phyloP scores from a whole-genome alignment of 2,113 vertebrate genomes.

The Cairina moschata region DNA sequence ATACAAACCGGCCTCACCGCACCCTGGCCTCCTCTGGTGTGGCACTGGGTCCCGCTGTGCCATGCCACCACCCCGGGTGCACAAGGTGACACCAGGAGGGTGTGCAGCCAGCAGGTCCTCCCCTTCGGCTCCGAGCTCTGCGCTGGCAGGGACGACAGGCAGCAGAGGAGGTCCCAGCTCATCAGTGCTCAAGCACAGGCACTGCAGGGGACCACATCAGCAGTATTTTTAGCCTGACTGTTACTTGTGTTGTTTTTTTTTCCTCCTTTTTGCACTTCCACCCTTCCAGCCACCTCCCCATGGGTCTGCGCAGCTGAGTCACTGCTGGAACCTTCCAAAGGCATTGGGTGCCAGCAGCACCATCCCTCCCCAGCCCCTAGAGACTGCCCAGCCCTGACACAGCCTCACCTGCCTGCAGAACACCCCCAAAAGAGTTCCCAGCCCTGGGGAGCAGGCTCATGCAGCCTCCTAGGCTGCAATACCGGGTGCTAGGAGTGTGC shows the following conservation, averaged over 20 bases:
- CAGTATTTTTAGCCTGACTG: conserved; percentile 77
- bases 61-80: background rate
- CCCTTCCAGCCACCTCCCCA: conserved; percentile 69
- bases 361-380: background rate
- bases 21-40: rapidly evolving
- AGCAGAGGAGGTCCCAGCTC: conserved; percentile 42
- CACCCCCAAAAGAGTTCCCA: background rate
- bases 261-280: conserved; percentile 62
- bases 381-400: background rate
- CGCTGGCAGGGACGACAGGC: background rate
- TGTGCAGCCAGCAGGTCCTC: background rate
- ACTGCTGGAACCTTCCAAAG: conserved; percentile 68
- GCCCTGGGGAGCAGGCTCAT: rapidly evolving
- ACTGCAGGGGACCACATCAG: conserved; percentile 71
- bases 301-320: conserved; percentile 75
- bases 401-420: background rate
- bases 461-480: background rate
- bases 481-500: rapidly evolving
- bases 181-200: conserved; percentile 58
- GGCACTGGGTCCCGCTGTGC: background rate
- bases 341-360: background rate
- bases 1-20: rapidly evolving
- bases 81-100: conserved; percentile 39
- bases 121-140: background rate
- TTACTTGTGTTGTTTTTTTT: background rate